Evolutionary conservation across 2,797 vertebrate species (phyloP), one percentile per base, ranked within the genome.

Genomic region (Staurois parvus): DNA sequence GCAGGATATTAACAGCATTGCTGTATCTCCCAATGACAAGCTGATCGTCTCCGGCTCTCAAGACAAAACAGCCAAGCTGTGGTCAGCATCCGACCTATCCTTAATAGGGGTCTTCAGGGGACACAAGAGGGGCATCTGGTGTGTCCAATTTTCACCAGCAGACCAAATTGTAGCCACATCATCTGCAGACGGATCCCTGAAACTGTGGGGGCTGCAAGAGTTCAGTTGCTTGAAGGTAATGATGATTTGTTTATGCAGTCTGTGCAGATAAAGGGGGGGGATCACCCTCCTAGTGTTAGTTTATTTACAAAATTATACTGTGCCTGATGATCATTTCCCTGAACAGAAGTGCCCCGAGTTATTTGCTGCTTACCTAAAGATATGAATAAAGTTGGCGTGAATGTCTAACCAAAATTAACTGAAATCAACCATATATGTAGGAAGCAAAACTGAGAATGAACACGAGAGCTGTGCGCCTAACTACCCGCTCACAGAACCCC

Each of bases 171-270:
- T 99, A 89, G 97, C 96, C 85, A 96, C 96, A 0, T 96, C 97
- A 56, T 99, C 98, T 0, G 98, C 98, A 0, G 98, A 99, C 0
- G 97, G 98, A 21, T 94, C 95, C 7, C 59, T 96, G 81, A 98
- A 97, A 88, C 94, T 99, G 7, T 99, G 98, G 98, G 92, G 95
- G 10, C 93, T 99, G 42, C 95, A 96, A 21, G 97, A 99, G 90
- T 98, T 98, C 90, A 97, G 95, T 92, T 99, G 98, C 83, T 95
- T 99, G 72, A 99, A 99, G 96, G 98, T 99, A 13, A 82, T 29
- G 11, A n/a, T n/a, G 0, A 30, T 30, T 21, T 56, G 5, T 59
- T 24, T 59, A 59, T 59, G 52, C 5, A 56, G 6, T 8, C 34
- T 37, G 48, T 52, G 48, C 17, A 17, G 48, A 13, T 56, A 56